A percentile compares a stretch with the other conserved stretches of the same genome.
Evolutionary conservation across 2,888 invertebrate species (phyloP).

Genomic region (Microctonus hyperodae): DNA sequence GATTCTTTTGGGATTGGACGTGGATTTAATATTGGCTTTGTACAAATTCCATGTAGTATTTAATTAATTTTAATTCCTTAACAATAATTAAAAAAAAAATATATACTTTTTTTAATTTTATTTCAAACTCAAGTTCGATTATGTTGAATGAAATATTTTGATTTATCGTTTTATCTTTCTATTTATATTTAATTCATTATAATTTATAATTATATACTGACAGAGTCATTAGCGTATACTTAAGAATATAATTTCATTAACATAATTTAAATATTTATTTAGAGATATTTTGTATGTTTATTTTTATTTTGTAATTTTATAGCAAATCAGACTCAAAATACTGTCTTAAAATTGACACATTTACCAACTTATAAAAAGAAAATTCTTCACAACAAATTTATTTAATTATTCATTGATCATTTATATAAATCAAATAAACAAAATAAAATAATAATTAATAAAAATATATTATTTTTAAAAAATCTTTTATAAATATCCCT

Average conservation of each 20-base stretch:
- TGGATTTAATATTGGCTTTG: slow-evolving; percentile 63
- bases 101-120: background rate
- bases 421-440: no score
- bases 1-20: slow-evolving; percentile 58
- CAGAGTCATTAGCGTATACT: background rate
- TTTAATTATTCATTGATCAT: no score
- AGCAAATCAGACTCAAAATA: background rate
- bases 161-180: background rate
- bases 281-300: background rate
- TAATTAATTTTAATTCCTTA: slow-evolving; percentile 21
- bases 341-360: background rate
- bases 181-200: background rate
- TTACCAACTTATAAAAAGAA: no score
- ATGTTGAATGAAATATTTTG: background rate
- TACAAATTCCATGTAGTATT: slow-evolving; percentile 53
- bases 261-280: background rate
- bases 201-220: background rate
- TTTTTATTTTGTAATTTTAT: background rate
- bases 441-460: no score
- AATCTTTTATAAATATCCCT: no score
- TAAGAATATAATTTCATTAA: background rate
- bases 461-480: no score
- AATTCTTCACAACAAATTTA: no score
- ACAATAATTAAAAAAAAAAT: background rate
- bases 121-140: background rate